Conservation (phyloP, 2,797 vertebrate genomes). For the Trematomus bernacchii region DNA sequence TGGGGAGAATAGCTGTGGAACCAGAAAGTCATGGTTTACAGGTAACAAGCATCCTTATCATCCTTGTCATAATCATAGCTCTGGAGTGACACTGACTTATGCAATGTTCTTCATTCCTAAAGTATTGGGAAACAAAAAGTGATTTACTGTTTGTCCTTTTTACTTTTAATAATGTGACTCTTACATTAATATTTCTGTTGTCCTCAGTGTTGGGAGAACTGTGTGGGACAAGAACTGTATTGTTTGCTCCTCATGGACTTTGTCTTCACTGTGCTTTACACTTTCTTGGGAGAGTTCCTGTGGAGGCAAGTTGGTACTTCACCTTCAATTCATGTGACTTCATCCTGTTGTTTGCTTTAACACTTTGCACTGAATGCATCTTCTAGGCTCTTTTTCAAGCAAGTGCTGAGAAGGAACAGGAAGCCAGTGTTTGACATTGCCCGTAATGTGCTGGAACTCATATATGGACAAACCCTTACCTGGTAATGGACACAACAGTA, state of each 20-base stretch:
- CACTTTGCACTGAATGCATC: not conserved
- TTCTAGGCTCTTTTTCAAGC: slow-evolving; percentile 83
- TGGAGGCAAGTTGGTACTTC: slow-evolving; percentile 85
- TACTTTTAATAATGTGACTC: not conserved
- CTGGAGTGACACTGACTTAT: not conserved
- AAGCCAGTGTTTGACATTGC: slow-evolving; percentile 92
- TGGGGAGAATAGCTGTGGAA: slow-evolving; percentile 65
- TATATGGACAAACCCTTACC: slow-evolving; percentile 92
- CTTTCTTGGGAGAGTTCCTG: slow-evolving; percentile 85
- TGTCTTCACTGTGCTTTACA: slow-evolving; percentile 86
- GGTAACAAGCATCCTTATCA: slow-evolving; percentile 42
- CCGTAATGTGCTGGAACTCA: slow-evolving; percentile 90
- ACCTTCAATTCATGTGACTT: not conserved
- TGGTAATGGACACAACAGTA: slow-evolving; percentile 79
- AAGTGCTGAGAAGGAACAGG: slow-evolving; percentile 70
- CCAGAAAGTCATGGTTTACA: slow-evolving; percentile 4
- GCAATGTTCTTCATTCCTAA: not conserved
- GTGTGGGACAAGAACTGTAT: slow-evolving; percentile 93
- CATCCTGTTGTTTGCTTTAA: not conserved
- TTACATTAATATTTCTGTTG: not conserved
- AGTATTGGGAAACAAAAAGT: not conserved
- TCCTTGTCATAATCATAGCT: not conserved
- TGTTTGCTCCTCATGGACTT: slow-evolving; percentile 91
- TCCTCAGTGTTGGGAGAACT: slow-evolving; percentile 91
- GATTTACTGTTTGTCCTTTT: not conserved